Base-by-base conservation (phyloP, 2,113 vertebrate genomes). In the Callithrix jacchus region DNA sequence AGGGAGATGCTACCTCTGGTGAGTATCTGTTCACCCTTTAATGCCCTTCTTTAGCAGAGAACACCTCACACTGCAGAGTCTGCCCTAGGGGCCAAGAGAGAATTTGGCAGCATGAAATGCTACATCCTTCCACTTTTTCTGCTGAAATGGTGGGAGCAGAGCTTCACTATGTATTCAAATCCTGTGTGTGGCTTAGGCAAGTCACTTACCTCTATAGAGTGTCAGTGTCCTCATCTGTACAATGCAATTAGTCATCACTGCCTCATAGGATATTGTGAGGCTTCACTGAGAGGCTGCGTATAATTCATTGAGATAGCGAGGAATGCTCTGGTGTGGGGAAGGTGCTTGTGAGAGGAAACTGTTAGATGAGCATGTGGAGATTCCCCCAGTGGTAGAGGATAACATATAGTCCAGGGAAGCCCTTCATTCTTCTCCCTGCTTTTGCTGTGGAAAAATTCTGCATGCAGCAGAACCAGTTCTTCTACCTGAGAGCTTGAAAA, bases 401-500 rank as follows among this genome's bases (percentile, higher is more conserved):
- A 47, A 37, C 2, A 8, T 16, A 7, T 14, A 77, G 68, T 45
- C 56, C 14, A 7, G 58, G 85, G 42, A 68, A 84, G 47, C 20
- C 73, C 52, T 23, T 21, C 30, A 8, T 6, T 88, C 10, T 30
- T n/a, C 85, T 86, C 7, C 21, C 70, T 66, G 35, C 56, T 90
- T 90, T 47, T 52, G 35, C 42, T 2, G 18, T 81, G 42, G 80
- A 93, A 93, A 92, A 71, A 27, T 45, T 32, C n/a, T 74, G 40
- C 52, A n/a, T 70, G n/a, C 13, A 8, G 17, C 45, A 91, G 84
- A 96, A 97, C 97, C 7, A 25, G 97, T 95, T 95, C 74, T 91
- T 89, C 92, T 74, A 77, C 95, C 87, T 64, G 40, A 0, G 3
- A 64, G 54, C 40, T 8, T 2, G 52, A 56, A 83, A 74, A 88